phyloP scores from a whole-genome alignment of 2,888 invertebrate genomes.

The Patella ulyssiponensis region DNA sequence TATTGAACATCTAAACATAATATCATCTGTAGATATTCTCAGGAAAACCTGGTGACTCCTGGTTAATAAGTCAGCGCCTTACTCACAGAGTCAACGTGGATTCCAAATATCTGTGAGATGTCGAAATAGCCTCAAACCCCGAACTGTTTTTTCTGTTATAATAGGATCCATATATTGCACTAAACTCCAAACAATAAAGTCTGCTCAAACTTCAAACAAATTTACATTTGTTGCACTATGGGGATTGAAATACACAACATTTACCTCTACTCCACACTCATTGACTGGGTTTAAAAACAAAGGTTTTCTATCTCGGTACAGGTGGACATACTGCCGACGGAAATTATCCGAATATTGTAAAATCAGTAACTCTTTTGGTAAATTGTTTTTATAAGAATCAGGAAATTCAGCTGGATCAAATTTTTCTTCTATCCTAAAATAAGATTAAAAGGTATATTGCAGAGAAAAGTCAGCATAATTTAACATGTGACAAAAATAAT shows the following conservation, averaged over 20 bases:
- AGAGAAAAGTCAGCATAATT: no score
- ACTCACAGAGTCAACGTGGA: no score
- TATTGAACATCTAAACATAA: no score
- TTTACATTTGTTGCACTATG: background rate
- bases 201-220: background rate
- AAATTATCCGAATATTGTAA: conserved; percentile 72
- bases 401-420: conserved; percentile 70
- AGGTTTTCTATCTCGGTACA: conserved; percentile 71
- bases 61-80: no score
- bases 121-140: no score
- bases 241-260: background rate
- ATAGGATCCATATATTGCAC: background rate
- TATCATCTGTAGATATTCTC: no score
- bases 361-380: conserved; percentile 69
- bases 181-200: no score
- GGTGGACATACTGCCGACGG: conserved; percentile 71
- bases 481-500: no score
- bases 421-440: conserved; percentile 52
- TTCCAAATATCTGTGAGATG: no score
- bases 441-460: no score
- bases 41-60: no score
- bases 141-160: no score
- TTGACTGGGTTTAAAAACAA: conserved; percentile 70
- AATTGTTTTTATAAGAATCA: conserved; percentile 68
- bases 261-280: conserved; percentile 71